These are phyloP conservation scores for Sphenodon punctatus DNA, from an alignment of 2,797 vertebrate species.

Conservation along the genomic window DNA sequence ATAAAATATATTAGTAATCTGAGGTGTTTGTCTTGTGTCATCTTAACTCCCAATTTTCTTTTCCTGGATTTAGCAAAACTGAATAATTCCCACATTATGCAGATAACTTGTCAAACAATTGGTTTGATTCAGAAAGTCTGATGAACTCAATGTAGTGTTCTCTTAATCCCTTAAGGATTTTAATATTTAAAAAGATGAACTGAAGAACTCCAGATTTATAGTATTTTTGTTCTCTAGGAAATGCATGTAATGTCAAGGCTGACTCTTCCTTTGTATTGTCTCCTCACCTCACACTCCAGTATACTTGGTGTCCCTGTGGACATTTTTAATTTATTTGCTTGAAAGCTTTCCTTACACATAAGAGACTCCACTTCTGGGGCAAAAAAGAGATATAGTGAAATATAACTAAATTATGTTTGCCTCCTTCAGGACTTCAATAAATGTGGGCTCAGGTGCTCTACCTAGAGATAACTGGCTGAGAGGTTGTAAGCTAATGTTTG, in stretches of 20 bases:
- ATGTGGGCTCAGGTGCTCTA: too few species aligned
- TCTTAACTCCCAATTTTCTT: not conserved
- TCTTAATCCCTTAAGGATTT: not conserved
- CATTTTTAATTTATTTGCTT: fast-evolving
- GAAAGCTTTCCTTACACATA: not conserved
- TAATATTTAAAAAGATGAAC: not conserved
- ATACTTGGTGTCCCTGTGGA: not conserved
- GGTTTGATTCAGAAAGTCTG: not conserved
- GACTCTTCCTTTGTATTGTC: too few species aligned
- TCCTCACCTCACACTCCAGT: not conserved
- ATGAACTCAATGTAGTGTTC: not conserved
- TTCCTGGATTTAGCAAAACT: not conserved
- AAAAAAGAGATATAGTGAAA: not conserved
- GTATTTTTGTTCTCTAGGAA: not conserved
- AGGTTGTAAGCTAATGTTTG: slow-evolving; percentile 21
- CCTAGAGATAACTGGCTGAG: slow-evolving; percentile 10
- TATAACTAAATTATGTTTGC: not conserved
- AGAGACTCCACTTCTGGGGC: not conserved
- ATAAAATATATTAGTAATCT: not conserved
- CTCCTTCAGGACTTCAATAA: too few species aligned
- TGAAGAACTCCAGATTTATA: not conserved
- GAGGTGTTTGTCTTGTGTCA: not conserved
- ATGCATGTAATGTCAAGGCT: not conserved
- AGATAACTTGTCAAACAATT: not conserved
- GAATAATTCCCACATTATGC: not conserved